These are phyloP conservation scores for Lacerta bilineata DNA, from an alignment of 2,797 vertebrate species.

Conservation along the genomic window DNA sequence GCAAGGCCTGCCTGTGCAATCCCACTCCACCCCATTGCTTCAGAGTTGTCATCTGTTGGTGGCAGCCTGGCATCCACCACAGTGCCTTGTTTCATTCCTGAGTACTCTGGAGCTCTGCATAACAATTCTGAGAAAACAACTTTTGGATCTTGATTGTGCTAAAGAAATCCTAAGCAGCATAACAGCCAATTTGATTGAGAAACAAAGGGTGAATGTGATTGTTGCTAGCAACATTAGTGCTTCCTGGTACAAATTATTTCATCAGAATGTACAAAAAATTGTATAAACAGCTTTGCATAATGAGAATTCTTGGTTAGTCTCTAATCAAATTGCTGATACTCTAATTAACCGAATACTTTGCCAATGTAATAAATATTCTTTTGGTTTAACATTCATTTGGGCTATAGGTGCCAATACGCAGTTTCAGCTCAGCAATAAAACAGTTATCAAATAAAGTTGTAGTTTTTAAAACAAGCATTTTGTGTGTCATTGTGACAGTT, in stretches of 20 bases:
- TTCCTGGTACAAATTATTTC: slow-evolving; percentile 23
- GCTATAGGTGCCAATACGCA: not conserved
- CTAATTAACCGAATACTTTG: slow-evolving; percentile 27
- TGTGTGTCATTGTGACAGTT: not conserved
- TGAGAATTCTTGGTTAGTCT: slow-evolving; percentile 12
- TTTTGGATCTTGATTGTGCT: not conserved
- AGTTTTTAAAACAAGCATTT: not conserved
- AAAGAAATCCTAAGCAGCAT: not conserved
- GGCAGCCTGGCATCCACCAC: too few relatives aligned
- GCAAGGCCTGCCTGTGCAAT: too few relatives aligned
- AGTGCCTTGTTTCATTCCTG: not conserved
- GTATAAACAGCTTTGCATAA: slow-evolving; percentile 30
- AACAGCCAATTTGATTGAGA: slow-evolving; percentile 9
- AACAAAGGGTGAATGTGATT: slow-evolving; percentile 5
- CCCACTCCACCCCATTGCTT: too few relatives aligned
- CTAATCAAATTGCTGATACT: slow-evolving; percentile 36
- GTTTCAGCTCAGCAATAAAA: not conserved
- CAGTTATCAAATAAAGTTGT: not conserved
- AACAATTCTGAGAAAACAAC: not conserved
- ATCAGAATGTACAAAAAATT: slow-evolving; percentile 26
- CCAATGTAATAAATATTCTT: slow-evolving; percentile 22
- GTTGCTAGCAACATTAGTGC: slow-evolving; percentile 10
- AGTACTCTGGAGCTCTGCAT: not conserved
- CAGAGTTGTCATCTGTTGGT: not conserved
- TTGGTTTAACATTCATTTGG: slow-evolving; percentile 22